Conservation (phyloP, 1,140 invertebrate species). For the Drosophila melanica region DNA sequence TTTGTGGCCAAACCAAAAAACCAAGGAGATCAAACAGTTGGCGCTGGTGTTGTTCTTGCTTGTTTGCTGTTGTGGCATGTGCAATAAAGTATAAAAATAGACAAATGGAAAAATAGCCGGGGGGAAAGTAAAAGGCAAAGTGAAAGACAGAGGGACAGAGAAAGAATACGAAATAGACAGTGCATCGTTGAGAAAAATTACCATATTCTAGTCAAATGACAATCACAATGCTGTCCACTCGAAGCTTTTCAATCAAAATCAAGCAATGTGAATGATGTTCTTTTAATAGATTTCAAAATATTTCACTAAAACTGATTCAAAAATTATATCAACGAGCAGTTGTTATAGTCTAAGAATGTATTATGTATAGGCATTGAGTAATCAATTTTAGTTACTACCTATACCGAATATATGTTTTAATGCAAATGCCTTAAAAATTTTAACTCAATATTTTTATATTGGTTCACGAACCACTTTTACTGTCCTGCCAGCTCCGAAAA, state of each 20-base stretch:
- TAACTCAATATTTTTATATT: no score
- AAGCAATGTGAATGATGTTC: slow-evolving; percentile 58
- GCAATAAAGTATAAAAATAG: slow-evolving; percentile 48
- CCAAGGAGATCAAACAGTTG: slow-evolving; percentile 20
- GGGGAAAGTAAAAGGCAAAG: slow-evolving; percentile 23
- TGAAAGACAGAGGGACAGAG: slow-evolving; percentile 14
- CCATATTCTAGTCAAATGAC: slow-evolving; percentile 80
- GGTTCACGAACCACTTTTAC: no score
- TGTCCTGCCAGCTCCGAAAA: no score
- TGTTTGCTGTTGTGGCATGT: slow-evolving; percentile 35
- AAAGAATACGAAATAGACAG: slow-evolving; percentile 31
- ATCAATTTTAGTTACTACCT: no score
- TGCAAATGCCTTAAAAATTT: no score
- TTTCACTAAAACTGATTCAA: slow-evolving; percentile 25
- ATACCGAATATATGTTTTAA: no score
- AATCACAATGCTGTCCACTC: slow-evolving; percentile 64
- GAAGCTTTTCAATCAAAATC: slow-evolving; percentile 73
- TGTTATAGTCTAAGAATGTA: neutral
- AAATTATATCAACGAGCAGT: neutral
- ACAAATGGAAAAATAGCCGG: slow-evolving; percentile 26
- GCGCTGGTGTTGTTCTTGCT: slow-evolving; percentile 17
- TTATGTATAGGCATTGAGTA: no score
- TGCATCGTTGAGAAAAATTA: slow-evolving; percentile 53
- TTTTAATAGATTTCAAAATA: slow-evolving; percentile 43
- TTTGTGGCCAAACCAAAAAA: slow-evolving; percentile 34